phyloP scores from a whole-genome alignment of 2,888 invertebrate species.

The Dysmachus trigonus region DNA sequence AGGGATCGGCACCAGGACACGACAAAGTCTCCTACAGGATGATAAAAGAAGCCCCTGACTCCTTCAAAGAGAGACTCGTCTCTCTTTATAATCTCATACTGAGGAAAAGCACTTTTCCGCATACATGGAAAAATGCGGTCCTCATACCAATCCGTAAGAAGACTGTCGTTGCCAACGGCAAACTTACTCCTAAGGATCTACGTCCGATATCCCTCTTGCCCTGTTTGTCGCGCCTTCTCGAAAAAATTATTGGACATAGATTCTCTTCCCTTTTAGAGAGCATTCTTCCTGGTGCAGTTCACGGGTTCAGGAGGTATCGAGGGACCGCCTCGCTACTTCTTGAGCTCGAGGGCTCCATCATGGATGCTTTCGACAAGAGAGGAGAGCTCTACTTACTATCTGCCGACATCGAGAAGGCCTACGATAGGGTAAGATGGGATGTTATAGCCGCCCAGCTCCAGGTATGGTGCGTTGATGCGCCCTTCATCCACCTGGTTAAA shows the following conservation, averaged over 20 bases:
- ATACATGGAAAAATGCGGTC: background rate
- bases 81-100: background rate
- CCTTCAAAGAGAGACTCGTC: background rate
- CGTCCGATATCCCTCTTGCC: too few relatives aligned
- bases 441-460: too few relatives aligned
- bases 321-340: background rate
- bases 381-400: background rate
- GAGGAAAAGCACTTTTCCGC: background rate
- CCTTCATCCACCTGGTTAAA: too few relatives aligned
- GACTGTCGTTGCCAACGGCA: background rate
- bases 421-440: too few relatives aligned
- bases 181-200: too few relatives aligned
- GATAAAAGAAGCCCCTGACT: background rate
- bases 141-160: background rate
- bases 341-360: background rate
- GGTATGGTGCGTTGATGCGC: too few relatives aligned
- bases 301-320: background rate
- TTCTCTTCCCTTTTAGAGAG: background rate
- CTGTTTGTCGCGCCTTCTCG: background rate
- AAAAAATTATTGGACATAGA: background rate
- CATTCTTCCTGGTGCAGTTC: background rate
- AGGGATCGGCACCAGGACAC: background rate
- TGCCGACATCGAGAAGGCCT: background rate
- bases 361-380: background rate
- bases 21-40: background rate